Evolutionary conservation across 2,113 vertebrate genomes (phyloP).

Genomic region (Myxocyprinus asiaticus): DNA sequence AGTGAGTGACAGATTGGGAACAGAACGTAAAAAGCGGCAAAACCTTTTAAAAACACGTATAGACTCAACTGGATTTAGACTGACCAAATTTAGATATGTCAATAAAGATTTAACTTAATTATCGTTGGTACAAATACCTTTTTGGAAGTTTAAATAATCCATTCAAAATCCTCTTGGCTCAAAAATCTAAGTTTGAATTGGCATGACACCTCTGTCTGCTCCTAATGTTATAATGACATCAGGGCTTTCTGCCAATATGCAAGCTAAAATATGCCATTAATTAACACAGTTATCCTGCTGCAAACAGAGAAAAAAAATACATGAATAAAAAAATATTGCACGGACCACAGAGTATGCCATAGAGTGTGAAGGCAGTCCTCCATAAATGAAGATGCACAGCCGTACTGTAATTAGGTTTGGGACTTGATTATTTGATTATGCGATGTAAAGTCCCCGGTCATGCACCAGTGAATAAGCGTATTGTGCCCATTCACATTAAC

Average conservation of each 20-base stretch:
- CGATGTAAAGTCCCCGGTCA: slow-evolving; percentile 17
- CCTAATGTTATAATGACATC: background rate
- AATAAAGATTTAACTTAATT: too few relatives aligned
- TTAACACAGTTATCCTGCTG: slow-evolving; percentile 35
- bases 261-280: slow-evolving; percentile 42
- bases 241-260: slow-evolving; percentile 21
- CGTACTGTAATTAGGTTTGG: slow-evolving; percentile 27
- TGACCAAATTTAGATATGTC: too few relatives aligned
- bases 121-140: too few relatives aligned
- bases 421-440: slow-evolving; percentile 46
- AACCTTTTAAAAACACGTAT: too few relatives aligned
- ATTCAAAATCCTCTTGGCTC: too few relatives aligned
- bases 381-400: slow-evolving; percentile 33
- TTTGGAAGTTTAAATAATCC: too few relatives aligned
- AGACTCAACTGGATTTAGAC: too few relatives aligned
- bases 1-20: too few relatives aligned
- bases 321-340: slow-evolving; percentile 5
- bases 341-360: slow-evolving; percentile 22
- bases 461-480: slow-evolving; percentile 13
- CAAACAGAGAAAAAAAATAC: background rate
- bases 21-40: too few relatives aligned
- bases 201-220: too few relatives aligned
- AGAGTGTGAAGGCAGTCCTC: slow-evolving; percentile 32
- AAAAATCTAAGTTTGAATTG: too few relatives aligned
- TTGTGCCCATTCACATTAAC: slow-evolving; percentile 25